phyloP scores from a whole-genome alignment of 2,113 vertebrate species.

The Stercorarius parasiticus region DNA sequence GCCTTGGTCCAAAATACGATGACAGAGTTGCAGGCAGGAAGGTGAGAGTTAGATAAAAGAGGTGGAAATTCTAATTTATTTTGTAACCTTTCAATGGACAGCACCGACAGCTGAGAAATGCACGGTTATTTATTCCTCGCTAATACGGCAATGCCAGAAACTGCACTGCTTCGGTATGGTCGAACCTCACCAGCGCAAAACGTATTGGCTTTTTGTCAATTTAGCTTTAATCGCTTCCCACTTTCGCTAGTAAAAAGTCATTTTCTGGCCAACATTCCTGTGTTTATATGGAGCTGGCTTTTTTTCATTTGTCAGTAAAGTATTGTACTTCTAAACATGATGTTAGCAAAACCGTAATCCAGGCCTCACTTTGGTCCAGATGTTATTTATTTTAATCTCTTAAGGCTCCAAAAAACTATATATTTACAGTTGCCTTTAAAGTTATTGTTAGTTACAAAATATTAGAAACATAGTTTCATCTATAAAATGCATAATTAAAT shows the following conservation, averaged over 20 bases:
- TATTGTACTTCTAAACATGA: background rate
- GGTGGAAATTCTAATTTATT: background rate
- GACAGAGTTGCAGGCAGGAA: background rate
- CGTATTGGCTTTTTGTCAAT: background rate
- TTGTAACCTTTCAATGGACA: background rate
- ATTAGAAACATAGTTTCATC: slow-evolving; percentile 9
- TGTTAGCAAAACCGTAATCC: background rate
- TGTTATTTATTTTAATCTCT: background rate
- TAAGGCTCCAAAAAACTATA: background rate
- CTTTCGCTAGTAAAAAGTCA: background rate
- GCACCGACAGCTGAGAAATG: background rate
- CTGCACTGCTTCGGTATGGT: background rate
- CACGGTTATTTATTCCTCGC: background rate
- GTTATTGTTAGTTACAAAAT: slow-evolving; percentile 54
- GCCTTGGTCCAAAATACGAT: fast-evolving
- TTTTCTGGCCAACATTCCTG: background rate
- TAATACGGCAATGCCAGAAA: background rate
- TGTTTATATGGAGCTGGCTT: background rate
- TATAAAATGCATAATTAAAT: slow-evolving; percentile 47
- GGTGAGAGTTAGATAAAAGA: background rate
- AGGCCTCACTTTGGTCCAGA: slow-evolving; percentile 6
- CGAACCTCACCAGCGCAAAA: background rate
- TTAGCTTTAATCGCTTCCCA: background rate
- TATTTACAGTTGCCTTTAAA: slow-evolving; percentile 11
- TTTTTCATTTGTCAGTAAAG: background rate